phyloP scores from a whole-genome alignment of 2,113 vertebrate species.

The Catharus minimus region DNA sequence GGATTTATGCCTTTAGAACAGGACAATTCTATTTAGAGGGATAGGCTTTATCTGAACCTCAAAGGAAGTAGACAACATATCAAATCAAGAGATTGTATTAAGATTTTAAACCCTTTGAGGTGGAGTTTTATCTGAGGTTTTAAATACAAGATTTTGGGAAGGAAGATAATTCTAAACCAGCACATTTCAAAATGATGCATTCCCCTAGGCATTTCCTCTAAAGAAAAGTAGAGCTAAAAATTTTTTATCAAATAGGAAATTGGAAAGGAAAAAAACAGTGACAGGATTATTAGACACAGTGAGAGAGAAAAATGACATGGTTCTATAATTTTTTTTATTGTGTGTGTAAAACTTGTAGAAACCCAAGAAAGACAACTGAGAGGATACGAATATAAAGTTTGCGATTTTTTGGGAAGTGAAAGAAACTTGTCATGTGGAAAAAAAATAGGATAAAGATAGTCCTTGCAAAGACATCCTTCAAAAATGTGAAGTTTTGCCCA shows the following conservation, averaged over 20 bases:
- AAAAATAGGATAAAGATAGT: background rate
- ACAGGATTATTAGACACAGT: background rate
- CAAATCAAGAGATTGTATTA: background rate
- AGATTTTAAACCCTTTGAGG: background rate
- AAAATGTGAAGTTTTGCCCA: background rate
- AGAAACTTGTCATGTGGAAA: background rate
- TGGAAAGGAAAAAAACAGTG: background rate
- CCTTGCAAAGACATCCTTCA: background rate
- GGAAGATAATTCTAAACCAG: background rate
- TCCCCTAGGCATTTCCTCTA: background rate
- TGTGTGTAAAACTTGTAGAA: background rate
- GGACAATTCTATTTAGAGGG: background rate
- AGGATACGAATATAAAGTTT: background rate
- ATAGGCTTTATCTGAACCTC: background rate
- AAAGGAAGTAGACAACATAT: background rate
- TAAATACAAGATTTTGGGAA: background rate
- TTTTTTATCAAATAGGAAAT: background rate
- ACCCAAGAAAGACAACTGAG: background rate
- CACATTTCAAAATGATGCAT: background rate
- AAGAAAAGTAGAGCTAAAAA: background rate
- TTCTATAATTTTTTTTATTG: background rate
- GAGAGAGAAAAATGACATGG: background rate
- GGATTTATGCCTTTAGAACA: background rate
- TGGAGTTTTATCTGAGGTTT: background rate
- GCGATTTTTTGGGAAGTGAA: background rate